Conservation (phyloP, 23 tunicate species). For the Halocynthia roretzi region DNA sequence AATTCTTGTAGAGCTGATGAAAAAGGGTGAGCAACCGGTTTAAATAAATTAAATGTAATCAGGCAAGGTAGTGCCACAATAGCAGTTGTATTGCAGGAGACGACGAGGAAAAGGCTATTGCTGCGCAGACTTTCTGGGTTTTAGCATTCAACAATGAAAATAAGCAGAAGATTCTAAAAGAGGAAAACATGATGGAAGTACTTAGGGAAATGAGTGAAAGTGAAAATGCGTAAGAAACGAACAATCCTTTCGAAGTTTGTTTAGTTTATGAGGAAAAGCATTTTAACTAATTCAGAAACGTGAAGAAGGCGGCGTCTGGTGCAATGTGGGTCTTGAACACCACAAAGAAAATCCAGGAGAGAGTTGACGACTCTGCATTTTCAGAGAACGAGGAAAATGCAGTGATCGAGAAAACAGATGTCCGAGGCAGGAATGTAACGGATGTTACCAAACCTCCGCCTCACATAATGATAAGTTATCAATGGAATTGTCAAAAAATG, state of each 20-base stretch:
- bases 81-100: constrained; percentile 19
- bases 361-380: background rate
- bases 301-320: constrained; percentile 32
- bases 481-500: constrained; percentile 55
- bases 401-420: background rate
- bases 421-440: no score
- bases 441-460: no score
- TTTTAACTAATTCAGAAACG: constrained; percentile 19
- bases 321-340: constrained; percentile 51
- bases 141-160: constrained; percentile 52
- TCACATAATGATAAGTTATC: constrained; percentile 80
- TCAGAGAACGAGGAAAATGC: constrained; percentile 12
- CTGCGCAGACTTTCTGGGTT: constrained; percentile 53
- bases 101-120: constrained; percentile 24
- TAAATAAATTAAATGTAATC: background rate
- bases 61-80: no score
- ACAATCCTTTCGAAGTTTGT: background rate
- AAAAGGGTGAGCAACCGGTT: constrained; percentile 20
- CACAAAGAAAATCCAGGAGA: background rate
- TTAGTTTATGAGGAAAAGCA: background rate
- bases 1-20: constrained; percentile 19
- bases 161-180: background rate
- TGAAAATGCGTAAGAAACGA: background rate
- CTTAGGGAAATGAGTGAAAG: background rate
- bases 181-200: constrained; percentile 2